phyloP scores from a whole-genome alignment of 2,797 vertebrate species.

The Lophotriccus pileatus region DNA sequence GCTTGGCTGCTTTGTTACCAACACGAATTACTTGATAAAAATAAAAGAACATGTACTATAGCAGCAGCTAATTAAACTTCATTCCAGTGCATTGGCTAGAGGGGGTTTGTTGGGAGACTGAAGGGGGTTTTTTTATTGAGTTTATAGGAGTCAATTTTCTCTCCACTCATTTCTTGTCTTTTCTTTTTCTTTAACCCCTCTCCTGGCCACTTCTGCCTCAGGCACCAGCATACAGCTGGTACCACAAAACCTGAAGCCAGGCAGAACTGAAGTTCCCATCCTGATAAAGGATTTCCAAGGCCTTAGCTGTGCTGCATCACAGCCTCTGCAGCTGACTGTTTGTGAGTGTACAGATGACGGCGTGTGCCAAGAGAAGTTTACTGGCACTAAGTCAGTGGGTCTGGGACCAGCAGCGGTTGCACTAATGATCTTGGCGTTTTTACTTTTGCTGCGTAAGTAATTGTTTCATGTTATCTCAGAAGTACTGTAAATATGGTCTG shows the following conservation, averaged over 20 bases:
- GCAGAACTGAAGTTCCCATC: slow-evolving; percentile 63
- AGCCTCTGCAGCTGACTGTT: slow-evolving; percentile 62
- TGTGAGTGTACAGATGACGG: slow-evolving; percentile 55
- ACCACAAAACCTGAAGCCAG: slow-evolving; percentile 24
- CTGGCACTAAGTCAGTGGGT: not conserved
- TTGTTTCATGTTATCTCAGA: not conserved
- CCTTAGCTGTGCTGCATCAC: slow-evolving; percentile 63
- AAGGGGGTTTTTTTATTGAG: not conserved
- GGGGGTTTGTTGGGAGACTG: not conserved
- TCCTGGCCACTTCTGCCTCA: not conserved
- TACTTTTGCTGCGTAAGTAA: slow-evolving; percentile 79
- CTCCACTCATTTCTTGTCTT: not conserved
- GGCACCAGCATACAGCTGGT: slow-evolving; percentile 69
- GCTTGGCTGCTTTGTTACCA: not conserved
- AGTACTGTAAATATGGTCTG: not conserved
- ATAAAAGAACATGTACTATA: not conserved
- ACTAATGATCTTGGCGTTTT: slow-evolving; percentile 72
- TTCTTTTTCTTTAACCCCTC: not conserved
- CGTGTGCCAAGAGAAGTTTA: not conserved
- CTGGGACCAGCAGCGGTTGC: slow-evolving; percentile 72
- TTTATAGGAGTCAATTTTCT: not conserved
- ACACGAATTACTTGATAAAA: not conserved
- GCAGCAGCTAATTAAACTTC: not conserved
- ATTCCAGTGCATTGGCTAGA: not conserved
- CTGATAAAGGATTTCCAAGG: slow-evolving; percentile 73